Evolutionary conservation across 2,113 vertebrate species (phyloP).

Genomic region (Pagrus major): DNA sequence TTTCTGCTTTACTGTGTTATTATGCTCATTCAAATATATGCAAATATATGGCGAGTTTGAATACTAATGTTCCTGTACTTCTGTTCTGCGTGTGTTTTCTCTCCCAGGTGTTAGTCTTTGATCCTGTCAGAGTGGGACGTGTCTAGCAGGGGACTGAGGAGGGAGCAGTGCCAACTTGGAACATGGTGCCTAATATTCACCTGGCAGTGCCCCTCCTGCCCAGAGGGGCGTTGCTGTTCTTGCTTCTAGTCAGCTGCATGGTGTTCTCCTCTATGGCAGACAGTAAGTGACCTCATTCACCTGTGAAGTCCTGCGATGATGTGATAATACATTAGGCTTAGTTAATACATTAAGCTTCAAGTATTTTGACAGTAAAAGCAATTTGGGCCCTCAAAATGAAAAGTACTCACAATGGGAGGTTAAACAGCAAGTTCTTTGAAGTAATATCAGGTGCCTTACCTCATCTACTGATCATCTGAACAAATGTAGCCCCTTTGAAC

Average conservation of each 20-base stretch:
- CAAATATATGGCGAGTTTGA: conserved; percentile 68
- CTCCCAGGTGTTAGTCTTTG: conserved; percentile 86
- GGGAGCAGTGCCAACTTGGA: conserved; percentile 87
- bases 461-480: not conserved
- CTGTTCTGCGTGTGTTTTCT: conserved; percentile 69
- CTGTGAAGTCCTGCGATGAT: not conserved
- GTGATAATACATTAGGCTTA: conserved; percentile 1
- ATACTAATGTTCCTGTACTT: conserved; percentile 62
- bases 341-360: too few species aligned
- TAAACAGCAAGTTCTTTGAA: conserved; percentile 9
- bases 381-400: not conserved
- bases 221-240: conserved; percentile 81
- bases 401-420: not conserved
- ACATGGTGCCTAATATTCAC: conserved; percentile 91
- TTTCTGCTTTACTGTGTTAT: conserved; percentile 57
- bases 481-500: not conserved
- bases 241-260: conserved; percentile 87
- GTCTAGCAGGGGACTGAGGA: conserved; percentile 83
- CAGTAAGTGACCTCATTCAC: conserved; percentile 86
- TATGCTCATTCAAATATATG: conserved; percentile 75
- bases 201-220: conserved; percentile 77
- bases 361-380: conserved; percentile 8
- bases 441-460: not conserved
- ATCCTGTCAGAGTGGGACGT: conserved; percentile 83
- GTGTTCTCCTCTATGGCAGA: conserved; percentile 87